phyloP scores from a whole-genome alignment of 2,113 vertebrate species.

The Vicugna pacos region DNA sequence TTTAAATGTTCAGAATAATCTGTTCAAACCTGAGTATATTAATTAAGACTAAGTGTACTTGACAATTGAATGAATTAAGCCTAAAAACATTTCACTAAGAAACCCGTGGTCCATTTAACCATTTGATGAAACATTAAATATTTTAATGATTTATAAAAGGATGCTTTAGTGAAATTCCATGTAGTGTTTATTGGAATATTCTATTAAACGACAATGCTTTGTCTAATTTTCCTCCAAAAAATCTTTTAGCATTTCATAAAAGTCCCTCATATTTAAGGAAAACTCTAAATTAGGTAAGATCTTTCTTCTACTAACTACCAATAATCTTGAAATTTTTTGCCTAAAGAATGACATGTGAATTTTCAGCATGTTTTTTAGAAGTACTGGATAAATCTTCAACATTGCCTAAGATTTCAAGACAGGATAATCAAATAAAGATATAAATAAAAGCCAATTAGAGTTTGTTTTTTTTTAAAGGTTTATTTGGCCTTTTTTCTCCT shows the following conservation, averaged over 20 bases:
- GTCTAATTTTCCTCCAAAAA: conserved; percentile 84
- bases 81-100: conserved; percentile 86
- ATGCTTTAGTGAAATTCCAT: conserved; percentile 80
- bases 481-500: background rate
- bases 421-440: conserved; percentile 35
- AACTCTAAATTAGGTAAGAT: conserved; percentile 80
- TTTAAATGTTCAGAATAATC: conserved; percentile 81
- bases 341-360: conserved; percentile 60
- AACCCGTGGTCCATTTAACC: conserved; percentile 88
- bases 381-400: conserved; percentile 51
- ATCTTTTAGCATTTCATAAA: conserved; percentile 81
- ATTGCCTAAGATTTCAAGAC: conserved; percentile 53
- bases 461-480: background rate
- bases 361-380: conserved; percentile 56
- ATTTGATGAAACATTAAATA: conserved; percentile 80
- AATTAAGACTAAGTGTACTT: conserved; percentile 83
- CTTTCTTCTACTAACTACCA: conserved; percentile 62
- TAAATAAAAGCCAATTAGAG: background rate
- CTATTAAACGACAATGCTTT: conserved; percentile 84
- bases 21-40: conserved; percentile 89
- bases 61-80: conserved; percentile 85
- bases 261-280: conserved; percentile 77
- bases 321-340: conserved; percentile 55
- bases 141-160: conserved; percentile 81
- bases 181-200: conserved; percentile 84